Evolutionary conservation across 2,888 invertebrate species (phyloP), one percentile per base, ranked within the genome.

Genomic region (Chromoteleia sp.): DNA sequence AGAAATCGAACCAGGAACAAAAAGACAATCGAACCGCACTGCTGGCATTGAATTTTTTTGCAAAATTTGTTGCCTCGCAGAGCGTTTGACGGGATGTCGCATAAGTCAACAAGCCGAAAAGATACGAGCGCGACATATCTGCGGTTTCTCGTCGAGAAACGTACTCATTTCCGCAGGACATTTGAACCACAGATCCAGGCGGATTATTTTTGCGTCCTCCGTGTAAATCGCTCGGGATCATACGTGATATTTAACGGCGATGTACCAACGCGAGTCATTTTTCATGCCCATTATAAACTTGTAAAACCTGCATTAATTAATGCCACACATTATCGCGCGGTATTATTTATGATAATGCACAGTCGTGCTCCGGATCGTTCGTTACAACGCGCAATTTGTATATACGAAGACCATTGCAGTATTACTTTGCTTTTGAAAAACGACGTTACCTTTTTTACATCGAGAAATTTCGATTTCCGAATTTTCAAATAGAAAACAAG

Each of bases 291-390:
- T 75, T 75, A 76, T 76, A 54, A 76, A 68, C 61, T 76, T 76
- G 36, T 76, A 76, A 76, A 76, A 76, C 52, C 50, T 52, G 50
- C 52, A 76, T 76, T 59, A 68, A 76, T 68, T 67, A 76, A 68
- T 29, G 59, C 52, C 25, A 12, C 52, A 33, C 59, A 67, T 68
- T 76, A 76, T 76, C 68, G 61, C 54, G 43, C 29, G 14, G 14
- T 12, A 61, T 67, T 68, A 76, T 67, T 76, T 75, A 75, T 67
- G 75, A 75, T 75, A 75, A 75, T 75, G 30, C 63, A 56, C 63
- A 56, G 43, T 56, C 63, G 58, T 43, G 41, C 39, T 0, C 10
- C 21, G 58, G 19, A 74, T 74, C 17, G 56, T 74, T 58, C 58
- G 19, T 58, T 36, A 48, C 65, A 36, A 54, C 36, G 45, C 2